These are phyloP conservation scores for Ornithoptera alexandrae DNA, from an alignment of 2,888 invertebrate species.

Conservation along the genomic window DNA sequence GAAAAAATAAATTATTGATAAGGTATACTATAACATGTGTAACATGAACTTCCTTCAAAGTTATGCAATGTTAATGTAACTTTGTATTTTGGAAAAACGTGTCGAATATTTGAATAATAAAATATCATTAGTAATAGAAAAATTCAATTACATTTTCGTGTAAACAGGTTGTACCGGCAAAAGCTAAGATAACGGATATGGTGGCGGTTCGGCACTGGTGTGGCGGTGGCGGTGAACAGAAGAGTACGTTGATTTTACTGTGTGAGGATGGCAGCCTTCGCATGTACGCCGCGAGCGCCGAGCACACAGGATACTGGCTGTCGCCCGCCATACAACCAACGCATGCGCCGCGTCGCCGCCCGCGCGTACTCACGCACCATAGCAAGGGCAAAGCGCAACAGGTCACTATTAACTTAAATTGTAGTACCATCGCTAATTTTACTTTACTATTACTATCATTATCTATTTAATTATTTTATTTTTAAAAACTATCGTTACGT, in stretches of 20 bases:
- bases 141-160: neutral
- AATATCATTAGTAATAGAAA: neutral
- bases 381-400: constrained; percentile 62
- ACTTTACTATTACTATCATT: too few relatives aligned
- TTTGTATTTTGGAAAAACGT: too few relatives aligned
- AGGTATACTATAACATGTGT: too few relatives aligned
- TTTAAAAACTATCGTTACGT: too few relatives aligned
- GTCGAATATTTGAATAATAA: too few relatives aligned
- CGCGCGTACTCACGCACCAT: constrained; percentile 53
- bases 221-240: constrained; percentile 87
- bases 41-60: too few relatives aligned
- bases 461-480: too few relatives aligned
- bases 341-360: constrained; percentile 63
- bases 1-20: too few relatives aligned
- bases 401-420: constrained; percentile 39
- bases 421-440: neutral
- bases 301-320: constrained; percentile 85
- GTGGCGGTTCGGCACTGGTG: constrained; percentile 95
- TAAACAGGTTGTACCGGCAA: constrained; percentile 85
- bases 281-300: constrained; percentile 94
- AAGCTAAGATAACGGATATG: constrained; percentile 98
- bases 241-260: constrained; percentile 94
- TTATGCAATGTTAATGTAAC: too few relatives aligned
- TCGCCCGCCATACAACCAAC: constrained; percentile 80
- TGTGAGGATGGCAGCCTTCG: constrained; percentile 98